Conservation (phyloP, 2,888 invertebrate species). For the Malthinus seriepunctatus region DNA sequence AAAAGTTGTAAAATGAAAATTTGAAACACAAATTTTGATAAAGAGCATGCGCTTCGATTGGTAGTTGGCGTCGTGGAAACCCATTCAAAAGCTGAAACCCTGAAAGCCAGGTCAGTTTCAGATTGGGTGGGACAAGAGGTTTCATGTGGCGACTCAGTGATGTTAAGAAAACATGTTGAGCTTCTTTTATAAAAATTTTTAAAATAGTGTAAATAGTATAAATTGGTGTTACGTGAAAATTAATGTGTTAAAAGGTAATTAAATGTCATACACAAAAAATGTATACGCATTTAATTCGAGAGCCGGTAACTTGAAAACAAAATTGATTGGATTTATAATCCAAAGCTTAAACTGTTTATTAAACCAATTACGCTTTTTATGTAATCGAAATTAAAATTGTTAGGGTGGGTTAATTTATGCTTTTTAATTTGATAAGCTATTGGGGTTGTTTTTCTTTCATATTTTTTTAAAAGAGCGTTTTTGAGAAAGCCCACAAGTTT, state of each 20-base stretch:
- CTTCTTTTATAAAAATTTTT: not conserved
- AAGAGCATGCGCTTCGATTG: slow-evolving; percentile 17
- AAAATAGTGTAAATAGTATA: not conserved
- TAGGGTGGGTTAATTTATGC: too few relatives aligned
- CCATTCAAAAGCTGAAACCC: slow-evolving; percentile 24
- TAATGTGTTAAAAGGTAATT: slow-evolving; percentile 18
- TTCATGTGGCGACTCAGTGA: slow-evolving; percentile 9
- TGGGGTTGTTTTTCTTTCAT: too few relatives aligned
- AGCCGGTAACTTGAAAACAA: too few relatives aligned
- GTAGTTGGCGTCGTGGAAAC: slow-evolving; percentile 12
- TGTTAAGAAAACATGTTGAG: not conserved
- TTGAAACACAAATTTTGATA: slow-evolving; percentile 1
- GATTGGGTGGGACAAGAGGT: slow-evolving; percentile 13
- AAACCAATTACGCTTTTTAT: too few relatives aligned
- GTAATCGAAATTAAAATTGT: too few relatives aligned
- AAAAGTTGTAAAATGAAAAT: not conserved
- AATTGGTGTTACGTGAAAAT: slow-evolving; percentile 10
- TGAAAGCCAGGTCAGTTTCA: slow-evolving; percentile 14
- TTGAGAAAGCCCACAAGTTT: too few relatives aligned
- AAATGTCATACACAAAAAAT: not conserved
- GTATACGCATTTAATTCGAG: too few relatives aligned
- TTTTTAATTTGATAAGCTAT: too few relatives aligned
- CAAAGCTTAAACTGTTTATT: too few relatives aligned
- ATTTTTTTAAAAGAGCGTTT: too few relatives aligned
- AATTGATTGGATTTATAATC: too few relatives aligned